Percentiles rank a stretch among this genome's conserved stretches.
phyloP scores from a whole-genome alignment of 2,888 invertebrate species.

The Acleris holmiana region DNA sequence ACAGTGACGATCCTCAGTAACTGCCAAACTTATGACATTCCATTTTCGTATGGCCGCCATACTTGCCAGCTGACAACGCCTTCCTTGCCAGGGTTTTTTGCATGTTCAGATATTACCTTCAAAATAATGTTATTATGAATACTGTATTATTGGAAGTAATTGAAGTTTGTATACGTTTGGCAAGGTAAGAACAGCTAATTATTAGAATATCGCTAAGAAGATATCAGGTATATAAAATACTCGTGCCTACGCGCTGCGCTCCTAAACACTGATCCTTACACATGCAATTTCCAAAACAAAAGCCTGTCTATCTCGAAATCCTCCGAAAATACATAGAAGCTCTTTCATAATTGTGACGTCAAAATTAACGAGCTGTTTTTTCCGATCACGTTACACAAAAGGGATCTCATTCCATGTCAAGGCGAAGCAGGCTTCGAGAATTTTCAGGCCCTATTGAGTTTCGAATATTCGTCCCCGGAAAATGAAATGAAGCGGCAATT shows the following conservation, averaged over 20 bases:
- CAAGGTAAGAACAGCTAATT: too few relatives aligned
- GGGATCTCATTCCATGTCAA: constrained; percentile 33
- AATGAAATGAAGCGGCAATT: constrained; percentile 79
- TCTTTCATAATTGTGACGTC: constrained; percentile 8
- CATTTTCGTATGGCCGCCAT: constrained; percentile 70
- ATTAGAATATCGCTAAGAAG: too few relatives aligned
- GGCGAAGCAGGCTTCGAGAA: constrained; percentile 39
- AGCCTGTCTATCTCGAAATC: too few relatives aligned
- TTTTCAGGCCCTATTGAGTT: constrained; percentile 74
- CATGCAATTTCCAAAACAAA: too few relatives aligned
- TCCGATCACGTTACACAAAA: constrained; percentile 35
- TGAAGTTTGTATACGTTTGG: too few relatives aligned
- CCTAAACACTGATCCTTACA: too few relatives aligned
- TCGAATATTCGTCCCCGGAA: constrained; percentile 70
- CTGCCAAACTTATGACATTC: constrained; percentile 83
- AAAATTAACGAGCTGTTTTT: constrained; percentile 30
- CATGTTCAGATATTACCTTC: constrained; percentile 22
- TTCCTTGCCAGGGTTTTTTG: constrained; percentile 32
- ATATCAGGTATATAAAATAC: too few relatives aligned
- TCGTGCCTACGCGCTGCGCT: too few relatives aligned
- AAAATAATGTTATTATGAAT: constrained; percentile 10
- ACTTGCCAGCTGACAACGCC: constrained; percentile 58
- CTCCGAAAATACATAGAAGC: not conserved
- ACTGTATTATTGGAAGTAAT: not conserved
- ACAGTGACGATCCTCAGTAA: constrained; percentile 62